Conservation (phyloP, 1,140 invertebrate genomes). For the Nasonia longicornis region DNA sequence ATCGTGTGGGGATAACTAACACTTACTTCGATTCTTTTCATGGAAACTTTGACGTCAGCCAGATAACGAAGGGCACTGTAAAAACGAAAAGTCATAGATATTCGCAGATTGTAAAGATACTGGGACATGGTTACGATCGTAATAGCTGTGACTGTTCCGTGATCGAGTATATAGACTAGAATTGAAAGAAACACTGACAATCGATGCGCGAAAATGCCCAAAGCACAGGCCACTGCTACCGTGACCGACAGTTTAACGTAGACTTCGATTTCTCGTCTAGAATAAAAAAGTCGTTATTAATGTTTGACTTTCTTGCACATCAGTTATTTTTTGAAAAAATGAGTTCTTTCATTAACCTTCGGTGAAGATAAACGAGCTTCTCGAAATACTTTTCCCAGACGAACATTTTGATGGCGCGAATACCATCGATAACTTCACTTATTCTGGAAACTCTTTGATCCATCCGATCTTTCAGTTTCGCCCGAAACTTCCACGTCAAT, state of each 20-base stretch:
- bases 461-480: background rate
- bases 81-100: slow-evolving; percentile 80
- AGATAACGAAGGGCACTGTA: slow-evolving; percentile 72
- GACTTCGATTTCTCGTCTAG: background rate
- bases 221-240: background rate
- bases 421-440: background rate
- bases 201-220: background rate
- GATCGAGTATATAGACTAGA: slow-evolving; percentile 75
- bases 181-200: background rate
- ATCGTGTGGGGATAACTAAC: no score
- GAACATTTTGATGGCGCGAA: slow-evolving; percentile 18
- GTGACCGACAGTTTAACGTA: background rate
- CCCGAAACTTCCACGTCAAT: background rate
- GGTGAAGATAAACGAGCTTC: background rate
- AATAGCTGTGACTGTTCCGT: slow-evolving; percentile 74
- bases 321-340: background rate
- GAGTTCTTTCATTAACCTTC: background rate
- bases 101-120: slow-evolving; percentile 78
- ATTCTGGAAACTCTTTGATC: background rate
- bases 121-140: slow-evolving; percentile 80
- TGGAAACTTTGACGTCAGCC: slow-evolving; percentile 75
- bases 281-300: background rate
- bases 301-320: background rate
- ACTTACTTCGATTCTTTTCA: slow-evolving; percentile 73
- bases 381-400: slow-evolving; percentile 16